Conservation (phyloP, 1,140 invertebrate genomes). For the Medauroidea extradentata region DNA sequence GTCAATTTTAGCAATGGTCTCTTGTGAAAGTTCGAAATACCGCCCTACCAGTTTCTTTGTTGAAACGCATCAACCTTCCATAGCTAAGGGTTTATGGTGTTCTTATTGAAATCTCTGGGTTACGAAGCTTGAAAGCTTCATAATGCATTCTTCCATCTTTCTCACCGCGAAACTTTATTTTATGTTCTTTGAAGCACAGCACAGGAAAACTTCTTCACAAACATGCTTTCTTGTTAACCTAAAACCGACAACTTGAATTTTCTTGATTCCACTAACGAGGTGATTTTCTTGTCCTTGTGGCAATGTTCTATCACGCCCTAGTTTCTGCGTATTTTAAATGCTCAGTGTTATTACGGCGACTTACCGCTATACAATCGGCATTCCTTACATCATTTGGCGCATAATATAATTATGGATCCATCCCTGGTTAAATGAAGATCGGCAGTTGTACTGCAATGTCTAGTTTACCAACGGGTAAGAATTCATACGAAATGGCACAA, state of each 20-base stretch:
- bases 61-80: background rate
- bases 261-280: background rate
- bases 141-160: background rate
- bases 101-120: background rate
- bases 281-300: background rate
- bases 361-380: too few relatives aligned
- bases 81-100: background rate
- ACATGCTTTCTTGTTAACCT: background rate
- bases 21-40: background rate
- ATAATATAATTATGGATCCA: too few relatives aligned
- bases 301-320: background rate
- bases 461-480: too few relatives aligned
- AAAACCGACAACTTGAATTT: background rate
- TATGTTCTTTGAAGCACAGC: background rate
- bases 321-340: too few relatives aligned
- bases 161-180: background rate
- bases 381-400: too few relatives aligned
- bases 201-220: too few relatives aligned
- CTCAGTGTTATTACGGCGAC: too few relatives aligned
- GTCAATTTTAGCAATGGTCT: background rate
- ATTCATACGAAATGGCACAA: too few relatives aligned
- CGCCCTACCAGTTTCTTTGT: background rate
- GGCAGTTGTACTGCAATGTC: too few relatives aligned
- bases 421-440: too few relatives aligned
- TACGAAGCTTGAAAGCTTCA: background rate